These are phyloP conservation scores for Rhyzopertha dominica DNA, from an alignment of 1,140 invertebrate species.

Conservation along the genomic window DNA sequence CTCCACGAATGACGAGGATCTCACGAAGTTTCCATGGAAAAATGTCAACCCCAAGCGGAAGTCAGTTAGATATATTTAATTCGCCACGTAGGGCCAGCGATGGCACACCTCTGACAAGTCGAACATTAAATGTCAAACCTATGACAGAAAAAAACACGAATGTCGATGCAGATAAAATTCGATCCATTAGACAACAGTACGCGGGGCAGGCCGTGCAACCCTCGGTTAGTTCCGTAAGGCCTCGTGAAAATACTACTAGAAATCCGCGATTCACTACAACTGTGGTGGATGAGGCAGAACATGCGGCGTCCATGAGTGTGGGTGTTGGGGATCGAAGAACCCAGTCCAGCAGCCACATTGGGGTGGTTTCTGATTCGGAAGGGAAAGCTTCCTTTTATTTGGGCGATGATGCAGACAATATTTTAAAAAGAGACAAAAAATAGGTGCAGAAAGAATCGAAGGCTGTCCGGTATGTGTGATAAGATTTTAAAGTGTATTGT, in stretches of 20 bases:
- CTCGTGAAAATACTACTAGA: conserved; percentile 24
- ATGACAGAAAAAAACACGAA: conserved; percentile 13
- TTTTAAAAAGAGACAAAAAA: too few species aligned
- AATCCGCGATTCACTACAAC: conserved; percentile 45
- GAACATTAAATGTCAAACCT: conserved; percentile 10
- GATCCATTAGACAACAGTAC: conserved; percentile 14
- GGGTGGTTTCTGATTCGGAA: too few species aligned
- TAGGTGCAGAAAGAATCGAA: too few species aligned
- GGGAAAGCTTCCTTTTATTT: too few species aligned
- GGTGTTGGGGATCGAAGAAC: too few species aligned
- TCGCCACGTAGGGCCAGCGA: conserved; percentile 40
- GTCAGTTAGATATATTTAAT: conserved; percentile 22
- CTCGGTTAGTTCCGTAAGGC: conserved; percentile 9
- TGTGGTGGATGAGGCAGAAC: conserved; percentile 46
- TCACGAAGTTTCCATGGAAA: conserved; percentile 49
- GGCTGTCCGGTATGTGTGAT: too few species aligned
- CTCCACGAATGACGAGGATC: conserved; percentile 44
- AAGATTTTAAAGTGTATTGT: too few species aligned
- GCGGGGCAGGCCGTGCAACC: conserved; percentile 25
- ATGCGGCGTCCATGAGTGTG: conserved; percentile 37
- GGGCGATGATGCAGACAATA: too few species aligned
- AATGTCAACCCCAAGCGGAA: conserved; percentile 26
- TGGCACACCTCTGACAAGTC: conserved; percentile 17
- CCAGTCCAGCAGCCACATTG: too few species aligned
- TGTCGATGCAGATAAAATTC: conserved; percentile 11